Evolutionary conservation across 2,113 vertebrate species (phyloP), one percentile per base, ranked within the genome.

Genomic region (Hepsetus odoe): DNA sequence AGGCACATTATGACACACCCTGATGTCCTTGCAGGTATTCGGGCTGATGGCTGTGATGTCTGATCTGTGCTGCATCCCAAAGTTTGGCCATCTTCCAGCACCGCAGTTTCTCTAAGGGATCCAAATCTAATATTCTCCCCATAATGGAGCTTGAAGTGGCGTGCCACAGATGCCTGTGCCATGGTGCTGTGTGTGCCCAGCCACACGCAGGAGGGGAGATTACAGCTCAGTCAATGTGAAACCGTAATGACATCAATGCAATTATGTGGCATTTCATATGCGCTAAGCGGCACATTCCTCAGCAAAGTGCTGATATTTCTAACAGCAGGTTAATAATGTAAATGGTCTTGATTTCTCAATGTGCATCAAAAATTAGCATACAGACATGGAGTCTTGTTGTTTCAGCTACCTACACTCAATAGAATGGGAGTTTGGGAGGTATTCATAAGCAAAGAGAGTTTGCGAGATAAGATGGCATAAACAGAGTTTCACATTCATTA

Each of bases 121-220:
- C 32, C 26, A 74, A 67, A 84, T 82, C 71, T 77, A 87, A 82
- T 81, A 74, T 82, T 77, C 69, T 55, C 61, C 76, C 65, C 72
- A 35, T 81, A 82, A 85, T 74, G 64, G 80, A 65, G 74, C 65
- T 53, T 70, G 80, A 82, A 74, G 78, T 79, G 77, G 40, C 78
- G 18, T 80, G 68, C 16, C 61, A 76, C 72, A 72, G 64, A 72
- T 66, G 66, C 72, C 70, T 64, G 66, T 24, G 46, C 30, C 44
- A 70, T 26, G 28, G 46, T 4, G 32, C 51, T 42, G 53, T 76
- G 51, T 62, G 59, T 76, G 44, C 77, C 58, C 68, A 65, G 68
- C 58, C 33, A 18, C 35, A 51, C 14, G n/a, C 65, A 40, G 16
- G 58, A 67, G 40, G 53, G 38, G 69, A 77, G 73, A 83, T 80